Evolutionary conservation across 1,140 invertebrate genomes (phyloP), one percentile per base, ranked within the genome.

Genomic region (Calephelis virginiensis): DNA sequence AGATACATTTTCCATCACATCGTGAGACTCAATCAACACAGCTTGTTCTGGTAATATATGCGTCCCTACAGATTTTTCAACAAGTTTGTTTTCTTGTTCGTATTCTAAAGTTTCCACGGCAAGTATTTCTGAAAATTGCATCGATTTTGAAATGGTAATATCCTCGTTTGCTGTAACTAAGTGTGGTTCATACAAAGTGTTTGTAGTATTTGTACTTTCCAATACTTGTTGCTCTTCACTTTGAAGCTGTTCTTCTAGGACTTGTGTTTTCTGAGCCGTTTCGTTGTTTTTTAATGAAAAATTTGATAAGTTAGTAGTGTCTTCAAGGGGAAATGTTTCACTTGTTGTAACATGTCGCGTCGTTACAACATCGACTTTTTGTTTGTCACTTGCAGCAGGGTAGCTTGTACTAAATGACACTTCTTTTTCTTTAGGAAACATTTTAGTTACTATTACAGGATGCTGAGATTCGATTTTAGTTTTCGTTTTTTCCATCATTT

Each of bases 261-360:
- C 49, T 53, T 75, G 72, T 12, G 66, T 68, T 66, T 74, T 61
- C 61, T 63, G 64, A 63, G 75, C 82, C 47, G 14, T 80, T 73
- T 74, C 80, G 64, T 43, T 61, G 61, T 68, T 73, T 45, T 48
- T 28, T 63, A 59, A 49, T 45, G 60, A 76, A 17, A 56, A 47
- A 67, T 71, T 66, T 47, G 66, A 48, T 59, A 64, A 64, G 45
- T 69, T 53, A 40, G 63, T 61, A n/a, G 70, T 68, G 49, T 82
- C 73, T 76, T 89, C 84, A 17, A 83, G 66, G n/a, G 73, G 69
- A 53, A 87, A 67, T n/a, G 76, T 85, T 70, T 84, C 81, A 69
- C 74, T 76, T 37, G 85, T 92, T 49, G 80, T 86, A 38, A 91
- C 72, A 68, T 87, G 84, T 17, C 70, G 75, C 65, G 80, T 81